Evolutionary conservation across 2,797 vertebrate genomes (phyloP), one percentile per base, ranked within the genome.

Genomic region (Epinephelus coioides): DNA sequence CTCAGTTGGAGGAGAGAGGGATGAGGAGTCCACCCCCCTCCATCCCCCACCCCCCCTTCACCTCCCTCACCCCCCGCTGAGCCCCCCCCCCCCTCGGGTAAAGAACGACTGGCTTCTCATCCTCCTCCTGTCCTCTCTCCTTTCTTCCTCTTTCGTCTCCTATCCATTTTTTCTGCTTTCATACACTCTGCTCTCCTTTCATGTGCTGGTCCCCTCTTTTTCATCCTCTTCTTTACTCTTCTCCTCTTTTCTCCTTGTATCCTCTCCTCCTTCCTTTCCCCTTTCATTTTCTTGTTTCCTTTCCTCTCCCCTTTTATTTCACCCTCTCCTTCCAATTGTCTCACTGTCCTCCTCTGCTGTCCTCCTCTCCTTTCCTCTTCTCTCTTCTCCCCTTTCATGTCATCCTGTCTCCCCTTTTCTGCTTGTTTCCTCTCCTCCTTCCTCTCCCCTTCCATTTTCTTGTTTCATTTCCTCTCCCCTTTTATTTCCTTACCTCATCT

Each of bases 1-100:
- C 90, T 91, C 93, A 93, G 90, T 93, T 93, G 91, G 91, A 91
- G 88, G 82, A 92, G 91, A 89, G 89, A 91, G 92, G 86, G 84
- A 90, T 92, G 91, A 90, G 79, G 82, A 81, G 85, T 70, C 76
- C 81, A 63, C 79, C 85, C 51, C 59, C 54, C 60, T 30, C n/a
- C 34, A 34, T 53, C 63, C 78, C 87, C 43, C 88, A 79, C 88
- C 40, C 78, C 62, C 47, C 61, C 21, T 23, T 49, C 57, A 47
- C 69, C 51, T 57, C 72, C 78, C 77, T 67, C 73, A 55, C n/a
- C 25, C 72, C 70, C 87, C 82, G n/a, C 86, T 85, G 79, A 70
- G 75, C 73, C 50, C 89, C 81, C 87, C 34, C 49, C 49, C 49
- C 81, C 72, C 56, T 71, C 25, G 81, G 83, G 80, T 88, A 86